Percentiles rank a stretch among this genome's conserved stretches.
Evolutionary conservation across 1,140 invertebrate genomes (phyloP).

Genomic region (Vollenhovia emeryi): DNA sequence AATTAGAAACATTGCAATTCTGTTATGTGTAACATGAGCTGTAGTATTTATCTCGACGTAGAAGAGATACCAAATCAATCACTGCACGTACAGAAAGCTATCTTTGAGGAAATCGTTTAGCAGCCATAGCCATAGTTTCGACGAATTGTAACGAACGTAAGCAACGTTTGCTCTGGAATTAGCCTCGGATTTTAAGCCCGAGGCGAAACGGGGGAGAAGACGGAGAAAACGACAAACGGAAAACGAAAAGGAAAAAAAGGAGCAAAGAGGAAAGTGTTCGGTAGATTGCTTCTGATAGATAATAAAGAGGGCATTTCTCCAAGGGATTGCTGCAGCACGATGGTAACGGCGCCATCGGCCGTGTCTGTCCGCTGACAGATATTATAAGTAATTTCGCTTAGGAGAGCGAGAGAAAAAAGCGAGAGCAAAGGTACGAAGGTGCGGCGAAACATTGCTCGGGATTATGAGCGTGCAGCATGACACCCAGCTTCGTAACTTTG

Average conservation of each 20-base stretch:
- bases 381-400: conserved; percentile 78
- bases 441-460: conserved; percentile 55
- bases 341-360: conserved; percentile 57
- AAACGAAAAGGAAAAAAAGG: conserved; percentile 23
- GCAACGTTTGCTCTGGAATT: conserved; percentile 34
- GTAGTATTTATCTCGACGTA: not conserved
- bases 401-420: conserved; percentile 46
- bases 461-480: conserved; percentile 76
- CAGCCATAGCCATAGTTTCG: not conserved
- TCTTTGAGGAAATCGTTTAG: not conserved
- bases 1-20: not conserved
- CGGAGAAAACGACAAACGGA: conserved; percentile 20
- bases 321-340: conserved; percentile 69
- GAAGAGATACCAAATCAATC: not conserved
- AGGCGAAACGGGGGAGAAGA: conserved; percentile 24
- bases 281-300: conserved; percentile 79
- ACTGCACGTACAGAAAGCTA: not conserved
- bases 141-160: conserved; percentile 32
- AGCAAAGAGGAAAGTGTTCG: conserved; percentile 60
- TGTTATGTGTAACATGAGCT: not conserved
- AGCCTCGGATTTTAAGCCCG: conserved; percentile 40
- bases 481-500: conserved; percentile 71
- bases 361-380: conserved; percentile 73
- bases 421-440: conserved; percentile 30
- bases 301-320: conserved; percentile 79